These are phyloP conservation scores for Crocuta crocuta DNA, from an alignment of 2,113 vertebrate species.

Conservation along the genomic window DNA sequence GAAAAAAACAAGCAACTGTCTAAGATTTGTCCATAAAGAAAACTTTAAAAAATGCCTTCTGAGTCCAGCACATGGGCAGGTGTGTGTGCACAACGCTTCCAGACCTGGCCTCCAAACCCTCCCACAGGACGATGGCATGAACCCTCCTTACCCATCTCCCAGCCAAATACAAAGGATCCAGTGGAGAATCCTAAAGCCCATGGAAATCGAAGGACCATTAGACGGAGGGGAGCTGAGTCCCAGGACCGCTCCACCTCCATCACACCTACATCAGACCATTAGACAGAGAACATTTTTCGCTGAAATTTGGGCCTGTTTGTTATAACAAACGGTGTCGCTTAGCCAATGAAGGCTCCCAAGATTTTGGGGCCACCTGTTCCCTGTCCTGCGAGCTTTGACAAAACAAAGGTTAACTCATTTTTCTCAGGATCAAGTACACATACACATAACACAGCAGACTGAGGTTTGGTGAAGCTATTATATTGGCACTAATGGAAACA, in stretches of 20 bases:
- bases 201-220: neutral
- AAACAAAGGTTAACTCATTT: neutral
- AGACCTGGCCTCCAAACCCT: neutral
- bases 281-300: neutral
- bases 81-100: fast-evolving
- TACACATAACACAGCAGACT: neutral
- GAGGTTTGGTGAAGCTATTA: neutral
- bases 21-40: too few species aligned
- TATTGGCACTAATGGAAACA: neutral
- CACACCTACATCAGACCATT: too few species aligned
- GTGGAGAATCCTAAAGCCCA: neutral
- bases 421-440: neutral
- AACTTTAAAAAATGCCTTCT: neutral
- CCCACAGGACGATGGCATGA: neutral
- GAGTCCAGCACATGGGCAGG: neutral
- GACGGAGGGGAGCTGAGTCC: too few species aligned
- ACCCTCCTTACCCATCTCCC: neutral
- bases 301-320: neutral
- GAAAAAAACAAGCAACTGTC: too few species aligned
- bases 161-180: neutral
- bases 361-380: neutral
- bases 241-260: neutral
- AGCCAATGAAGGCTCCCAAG: neutral
- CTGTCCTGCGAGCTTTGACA: neutral
- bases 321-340: neutral